Percentiles rank a stretch among this genome's conserved stretches.
Conservation (phyloP, 1,140 invertebrate species). For the Zaprionus ornatus region DNA sequence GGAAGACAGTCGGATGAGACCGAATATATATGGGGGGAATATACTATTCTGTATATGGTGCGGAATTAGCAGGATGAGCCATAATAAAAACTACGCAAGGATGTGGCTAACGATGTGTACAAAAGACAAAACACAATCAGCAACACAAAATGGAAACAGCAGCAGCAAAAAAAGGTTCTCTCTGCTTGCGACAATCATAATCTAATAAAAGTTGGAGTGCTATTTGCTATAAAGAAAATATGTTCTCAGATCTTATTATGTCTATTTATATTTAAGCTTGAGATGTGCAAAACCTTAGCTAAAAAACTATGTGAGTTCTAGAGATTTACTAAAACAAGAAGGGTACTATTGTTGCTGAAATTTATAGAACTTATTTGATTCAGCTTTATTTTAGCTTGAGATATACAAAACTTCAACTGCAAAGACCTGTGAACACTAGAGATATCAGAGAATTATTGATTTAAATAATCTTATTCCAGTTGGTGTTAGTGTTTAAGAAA, state of each 20-base stretch:
- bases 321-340: too few relatives aligned
- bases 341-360: too few relatives aligned
- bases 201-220: constrained; percentile 7
- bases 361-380: too few relatives aligned
- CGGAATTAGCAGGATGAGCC: constrained; percentile 67
- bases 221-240: constrained; percentile 3
- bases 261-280: neutral
- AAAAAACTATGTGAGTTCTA: too few relatives aligned
- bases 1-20: constrained; percentile 18
- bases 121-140: constrained; percentile 35
- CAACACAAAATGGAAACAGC: constrained; percentile 33
- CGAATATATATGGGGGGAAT: constrained; percentile 5
- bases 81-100: constrained; percentile 79
- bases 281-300: neutral
- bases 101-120: constrained; percentile 74
- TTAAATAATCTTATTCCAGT: too few relatives aligned
- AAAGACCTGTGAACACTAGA: too few relatives aligned
- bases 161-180: neutral
- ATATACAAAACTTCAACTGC: too few relatives aligned
- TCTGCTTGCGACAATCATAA: constrained; percentile 14
- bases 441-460: too few relatives aligned
- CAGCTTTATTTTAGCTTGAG: too few relatives aligned
- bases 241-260: neutral
- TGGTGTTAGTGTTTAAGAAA: too few relatives aligned
- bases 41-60: constrained; percentile 23